A percentile compares a stretch with the other conserved stretches of the same genome.
Evolutionary conservation across 2,888 invertebrate genomes (phyloP).

Genomic region (Pristionchus exspectatus): DNA sequence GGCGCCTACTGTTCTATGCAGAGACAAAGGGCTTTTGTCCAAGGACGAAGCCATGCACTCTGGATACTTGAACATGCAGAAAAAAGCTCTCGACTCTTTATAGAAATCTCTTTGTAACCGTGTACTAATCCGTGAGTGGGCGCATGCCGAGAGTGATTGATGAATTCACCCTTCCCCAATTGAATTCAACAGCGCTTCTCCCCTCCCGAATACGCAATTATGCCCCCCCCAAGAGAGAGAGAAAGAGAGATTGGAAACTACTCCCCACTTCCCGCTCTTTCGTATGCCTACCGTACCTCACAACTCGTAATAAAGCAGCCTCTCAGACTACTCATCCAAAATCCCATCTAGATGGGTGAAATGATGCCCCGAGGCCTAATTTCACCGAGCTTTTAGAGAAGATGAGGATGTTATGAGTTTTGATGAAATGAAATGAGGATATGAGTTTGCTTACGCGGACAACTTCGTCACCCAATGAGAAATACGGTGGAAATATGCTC

Average conservation of each 20-base stretch:
- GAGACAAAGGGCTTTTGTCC: background rate
- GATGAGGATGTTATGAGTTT: slow-evolving; percentile 14
- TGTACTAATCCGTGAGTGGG: slow-evolving; percentile 23
- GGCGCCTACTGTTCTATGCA: background rate
- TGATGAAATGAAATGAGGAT: slow-evolving; percentile 5
- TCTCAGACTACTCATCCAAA: slow-evolving; percentile 10
- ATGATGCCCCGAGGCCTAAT: slow-evolving; percentile 35
- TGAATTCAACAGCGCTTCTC: background rate
- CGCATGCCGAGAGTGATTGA: background rate
- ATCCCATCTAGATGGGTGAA: background rate
- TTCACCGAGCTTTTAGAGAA: slow-evolving; percentile 30
- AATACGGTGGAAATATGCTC: background rate
- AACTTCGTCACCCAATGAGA: background rate
- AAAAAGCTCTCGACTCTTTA: no score
- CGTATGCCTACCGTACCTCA: background rate
- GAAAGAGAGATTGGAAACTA: background rate
- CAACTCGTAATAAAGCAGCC: background rate
- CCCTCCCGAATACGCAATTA: slow-evolving; percentile 23
- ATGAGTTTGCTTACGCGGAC: background rate
- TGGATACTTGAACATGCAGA: no score
- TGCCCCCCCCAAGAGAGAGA: background rate
- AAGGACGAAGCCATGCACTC: background rate
- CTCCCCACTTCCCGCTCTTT: background rate
- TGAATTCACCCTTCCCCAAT: slow-evolving; percentile 26
- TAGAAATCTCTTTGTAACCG: background rate